A percentile compares a stretch with the other conserved stretches of the same genome.
Conservation (phyloP, 2,888 invertebrate genomes). For the Melanargia galathea region DNA sequence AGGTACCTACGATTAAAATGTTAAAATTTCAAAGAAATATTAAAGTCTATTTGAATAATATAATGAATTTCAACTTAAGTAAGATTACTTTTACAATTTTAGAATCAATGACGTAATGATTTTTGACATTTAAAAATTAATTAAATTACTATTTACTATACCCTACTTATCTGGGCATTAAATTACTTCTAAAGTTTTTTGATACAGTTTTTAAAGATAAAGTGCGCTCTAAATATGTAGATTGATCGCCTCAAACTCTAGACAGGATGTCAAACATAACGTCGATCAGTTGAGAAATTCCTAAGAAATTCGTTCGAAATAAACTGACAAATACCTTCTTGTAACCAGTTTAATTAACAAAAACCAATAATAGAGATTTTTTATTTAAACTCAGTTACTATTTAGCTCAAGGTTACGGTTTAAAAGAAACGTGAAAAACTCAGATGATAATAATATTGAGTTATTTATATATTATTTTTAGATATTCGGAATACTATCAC, state of each 20-base stretch:
- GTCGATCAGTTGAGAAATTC: too few relatives aligned
- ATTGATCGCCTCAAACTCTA: background rate
- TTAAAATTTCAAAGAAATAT: too few relatives aligned
- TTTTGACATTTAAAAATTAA: too few relatives aligned
- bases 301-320: too few relatives aligned
- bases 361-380: constrained; percentile 5
- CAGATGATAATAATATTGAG: constrained; percentile 1
- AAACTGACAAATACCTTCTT: background rate
- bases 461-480: background rate
- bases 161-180: too few relatives aligned
- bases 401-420: constrained; percentile 13
- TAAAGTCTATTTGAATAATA: too few relatives aligned
- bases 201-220: background rate
- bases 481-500: constrained; percentile 22
- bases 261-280: constrained; percentile 10
- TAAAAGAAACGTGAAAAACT: constrained; percentile 3
- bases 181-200: background rate
- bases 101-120: too few relatives aligned
- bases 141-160: too few relatives aligned
- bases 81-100: too few relatives aligned
- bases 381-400: background rate
- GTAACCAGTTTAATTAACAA: constrained; percentile 8
- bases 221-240: background rate
- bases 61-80: too few relatives aligned
- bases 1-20: too few relatives aligned